Conservation (phyloP, 2,797 vertebrate species). For the Melanotaenia pygmaea region DNA sequence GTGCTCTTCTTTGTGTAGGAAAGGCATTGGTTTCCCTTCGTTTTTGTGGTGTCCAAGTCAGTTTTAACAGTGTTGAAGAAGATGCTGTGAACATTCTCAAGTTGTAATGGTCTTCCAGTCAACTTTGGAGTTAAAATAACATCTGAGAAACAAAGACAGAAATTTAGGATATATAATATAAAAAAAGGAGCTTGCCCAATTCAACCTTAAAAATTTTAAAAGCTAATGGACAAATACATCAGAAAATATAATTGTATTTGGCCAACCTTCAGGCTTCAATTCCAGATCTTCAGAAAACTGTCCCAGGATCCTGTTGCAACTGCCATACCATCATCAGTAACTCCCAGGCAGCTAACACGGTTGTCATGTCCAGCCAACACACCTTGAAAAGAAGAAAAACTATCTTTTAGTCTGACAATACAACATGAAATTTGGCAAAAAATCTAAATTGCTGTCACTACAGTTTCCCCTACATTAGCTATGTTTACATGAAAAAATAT, state of each 20-base stretch:
- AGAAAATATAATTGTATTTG: neutral
- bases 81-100: slow-evolving; percentile 94
- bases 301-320: slow-evolving; percentile 99
- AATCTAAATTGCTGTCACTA: too few species aligned
- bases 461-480: too few species aligned
- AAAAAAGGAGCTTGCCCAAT: neutral
- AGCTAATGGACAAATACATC: slow-evolving; percentile 7
- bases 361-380: slow-evolving; percentile 99
- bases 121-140: slow-evolving; percentile 90
- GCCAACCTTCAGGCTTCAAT: slow-evolving; percentile 90
- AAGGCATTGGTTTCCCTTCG: slow-evolving; percentile 94
- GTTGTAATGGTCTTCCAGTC: slow-evolving; percentile 98
- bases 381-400: slow-evolving; percentile 75
- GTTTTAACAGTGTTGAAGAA: slow-evolving; percentile 90
- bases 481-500: too few species aligned
- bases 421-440: neutral
- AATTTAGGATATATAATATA: slow-evolving; percentile 44
- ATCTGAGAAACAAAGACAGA: slow-evolving; percentile 78
- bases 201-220: slow-evolving; percentile 3
- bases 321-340: slow-evolving; percentile 99
- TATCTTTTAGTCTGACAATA: neutral
- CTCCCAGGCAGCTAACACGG: slow-evolving; percentile 99
- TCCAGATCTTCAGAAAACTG: slow-evolving; percentile 99
- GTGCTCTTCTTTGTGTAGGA: slow-evolving; percentile 99
- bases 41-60: slow-evolving; percentile 94